Evolutionary conservation across 2,113 vertebrate genomes (phyloP).

Genomic region (Microcebus jonahi): DNA sequence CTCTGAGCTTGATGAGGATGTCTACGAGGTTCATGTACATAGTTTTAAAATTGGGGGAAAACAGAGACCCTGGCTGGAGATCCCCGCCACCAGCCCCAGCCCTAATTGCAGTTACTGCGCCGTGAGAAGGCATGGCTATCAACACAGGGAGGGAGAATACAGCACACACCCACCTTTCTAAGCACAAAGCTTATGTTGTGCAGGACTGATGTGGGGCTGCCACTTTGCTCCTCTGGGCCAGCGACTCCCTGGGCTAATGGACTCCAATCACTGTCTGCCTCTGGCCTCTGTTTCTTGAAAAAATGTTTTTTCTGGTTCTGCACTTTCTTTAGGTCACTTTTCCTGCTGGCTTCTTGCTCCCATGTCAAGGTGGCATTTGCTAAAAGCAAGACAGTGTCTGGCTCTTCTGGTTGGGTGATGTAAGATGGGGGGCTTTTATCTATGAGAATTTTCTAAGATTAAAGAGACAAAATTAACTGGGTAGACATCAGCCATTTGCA

Average conservation of each 20-base stretch:
- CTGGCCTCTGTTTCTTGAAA: background rate
- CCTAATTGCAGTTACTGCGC: background rate
- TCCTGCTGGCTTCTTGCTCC: constrained; percentile 66
- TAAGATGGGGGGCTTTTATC: constrained; percentile 87
- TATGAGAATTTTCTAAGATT: constrained; percentile 87
- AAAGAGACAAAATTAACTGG: constrained; percentile 65
- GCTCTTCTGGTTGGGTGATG: constrained; percentile 80
- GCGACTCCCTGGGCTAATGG: background rate
- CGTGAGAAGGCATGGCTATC: background rate
- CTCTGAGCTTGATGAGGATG: background rate
- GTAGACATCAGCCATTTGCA: constrained; percentile 3
- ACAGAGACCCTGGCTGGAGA: background rate
- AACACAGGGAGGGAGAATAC: too few relatives aligned
- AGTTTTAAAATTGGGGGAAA: background rate
- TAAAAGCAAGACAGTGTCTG: constrained; percentile 84
- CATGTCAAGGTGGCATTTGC: constrained; percentile 88
- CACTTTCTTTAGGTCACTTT: background rate
- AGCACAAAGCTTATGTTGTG: constrained; percentile 86
- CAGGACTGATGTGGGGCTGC: constrained; percentile 65
- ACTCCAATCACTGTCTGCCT: background rate
- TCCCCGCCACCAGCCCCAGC: background rate
- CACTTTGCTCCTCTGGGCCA: background rate
- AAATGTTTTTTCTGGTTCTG: background rate
- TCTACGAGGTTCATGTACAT: accelerated
- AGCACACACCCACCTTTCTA: constrained; percentile 84